A percentile compares a stretch with the other conserved stretches of the same genome.
These are phyloP conservation scores for Tachysurus vachellii DNA, from an alignment of 2,113 vertebrate genomes.

Conservation along the genomic window DNA sequence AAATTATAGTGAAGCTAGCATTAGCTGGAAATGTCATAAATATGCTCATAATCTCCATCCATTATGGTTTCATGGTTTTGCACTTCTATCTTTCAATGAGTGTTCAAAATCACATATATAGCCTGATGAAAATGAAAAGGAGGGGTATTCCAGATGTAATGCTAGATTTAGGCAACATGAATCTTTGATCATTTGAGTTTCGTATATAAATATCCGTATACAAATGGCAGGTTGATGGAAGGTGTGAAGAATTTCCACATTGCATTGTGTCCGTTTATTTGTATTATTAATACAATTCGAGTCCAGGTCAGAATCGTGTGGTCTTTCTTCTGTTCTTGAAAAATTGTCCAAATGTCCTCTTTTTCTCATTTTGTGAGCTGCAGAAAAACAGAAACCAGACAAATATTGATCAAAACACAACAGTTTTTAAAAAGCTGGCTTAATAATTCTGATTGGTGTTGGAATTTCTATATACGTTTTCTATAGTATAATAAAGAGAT, in stretches of 20 bases:
- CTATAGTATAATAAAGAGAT: not conserved
- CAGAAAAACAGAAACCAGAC: not conserved
- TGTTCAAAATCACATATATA: not conserved
- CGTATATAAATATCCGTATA: not conserved
- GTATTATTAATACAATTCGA: too few species aligned
- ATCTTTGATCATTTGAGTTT: not conserved
- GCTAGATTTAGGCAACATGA: too few species aligned
- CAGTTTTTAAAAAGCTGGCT: not conserved
- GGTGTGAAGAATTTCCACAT: not conserved
- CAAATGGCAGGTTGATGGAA: too few species aligned
- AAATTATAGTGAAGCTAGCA: not conserved
- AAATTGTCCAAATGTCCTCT: slow-evolving; percentile 56
- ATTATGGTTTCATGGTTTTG: not conserved
- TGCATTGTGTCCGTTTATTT: not conserved
- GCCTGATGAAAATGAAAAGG: not conserved
- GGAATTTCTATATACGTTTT: not conserved
- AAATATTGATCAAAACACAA: not conserved
- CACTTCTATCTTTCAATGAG: not conserved
- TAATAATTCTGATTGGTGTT: not conserved
- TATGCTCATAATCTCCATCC: not conserved
- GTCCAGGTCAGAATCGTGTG: slow-evolving; percentile 8
- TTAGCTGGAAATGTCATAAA: not conserved
- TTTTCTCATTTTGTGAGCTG: slow-evolving; percentile 65
- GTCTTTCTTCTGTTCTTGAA: slow-evolving; percentile 64
- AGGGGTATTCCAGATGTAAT: too few species aligned